Evolutionary conservation across 2,113 vertebrate genomes (phyloP).

Genomic region (Eudorcas thomsonii): DNA sequence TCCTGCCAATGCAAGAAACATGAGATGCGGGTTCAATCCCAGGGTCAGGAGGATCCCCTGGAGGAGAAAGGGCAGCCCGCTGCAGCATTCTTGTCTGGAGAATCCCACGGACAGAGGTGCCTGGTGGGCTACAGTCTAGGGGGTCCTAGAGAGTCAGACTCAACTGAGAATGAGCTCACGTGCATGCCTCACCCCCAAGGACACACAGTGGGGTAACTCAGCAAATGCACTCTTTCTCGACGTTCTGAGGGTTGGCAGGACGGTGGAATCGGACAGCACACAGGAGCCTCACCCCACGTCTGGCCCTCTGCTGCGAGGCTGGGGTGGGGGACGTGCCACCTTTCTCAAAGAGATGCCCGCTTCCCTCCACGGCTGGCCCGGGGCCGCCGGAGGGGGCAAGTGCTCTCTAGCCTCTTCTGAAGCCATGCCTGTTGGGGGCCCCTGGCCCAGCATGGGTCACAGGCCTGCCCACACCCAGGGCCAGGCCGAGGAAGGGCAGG

Average conservation of each 20-base stretch:
- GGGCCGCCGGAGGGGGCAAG: not conserved
- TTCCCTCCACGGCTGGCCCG: not conserved
- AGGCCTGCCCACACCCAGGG: not conserved
- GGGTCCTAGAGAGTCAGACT: not conserved
- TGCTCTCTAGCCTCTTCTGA: not conserved
- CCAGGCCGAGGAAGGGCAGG: not conserved
- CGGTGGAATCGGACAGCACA: not conserved
- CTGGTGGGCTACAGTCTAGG: not conserved
- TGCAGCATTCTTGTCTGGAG: not conserved
- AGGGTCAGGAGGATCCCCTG: not conserved
- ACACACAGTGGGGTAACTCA: not conserved
- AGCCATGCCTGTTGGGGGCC: not conserved
- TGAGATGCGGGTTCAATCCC: not conserved
- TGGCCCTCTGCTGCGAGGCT: not conserved
- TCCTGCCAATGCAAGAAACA: not conserved
- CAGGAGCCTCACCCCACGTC: not conserved
- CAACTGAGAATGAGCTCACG: not conserved
- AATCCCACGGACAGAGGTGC: not conserved
- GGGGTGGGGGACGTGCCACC: fast-evolving
- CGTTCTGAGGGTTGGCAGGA: not conserved
- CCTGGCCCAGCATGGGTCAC: not conserved
- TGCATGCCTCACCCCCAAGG: not conserved
- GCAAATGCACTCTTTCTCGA: not conserved
- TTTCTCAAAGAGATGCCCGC: not conserved
- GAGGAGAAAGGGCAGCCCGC: not conserved